phyloP scores from a whole-genome alignment of 2,888 invertebrate species.

The Stenodema calcarata region DNA sequence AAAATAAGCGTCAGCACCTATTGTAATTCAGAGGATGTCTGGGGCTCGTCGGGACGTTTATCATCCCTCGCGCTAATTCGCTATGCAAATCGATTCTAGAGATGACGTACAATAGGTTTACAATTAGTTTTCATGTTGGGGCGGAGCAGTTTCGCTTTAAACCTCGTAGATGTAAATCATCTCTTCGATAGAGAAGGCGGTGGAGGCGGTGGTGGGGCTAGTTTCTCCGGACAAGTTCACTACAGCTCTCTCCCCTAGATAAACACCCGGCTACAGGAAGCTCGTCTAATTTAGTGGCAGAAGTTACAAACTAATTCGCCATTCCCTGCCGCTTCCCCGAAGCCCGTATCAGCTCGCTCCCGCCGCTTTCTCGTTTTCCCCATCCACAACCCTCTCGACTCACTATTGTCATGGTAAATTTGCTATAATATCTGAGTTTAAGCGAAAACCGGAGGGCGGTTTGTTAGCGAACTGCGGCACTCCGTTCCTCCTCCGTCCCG shows the following conservation, averaged over 20 bases:
- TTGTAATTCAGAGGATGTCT: too few relatives aligned
- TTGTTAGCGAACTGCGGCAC: neutral
- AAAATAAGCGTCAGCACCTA: too few relatives aligned
- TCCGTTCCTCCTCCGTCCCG: neutral
- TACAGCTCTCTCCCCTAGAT: conserved; percentile 24
- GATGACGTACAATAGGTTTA: neutral
- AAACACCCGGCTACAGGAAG: conserved; percentile 41
- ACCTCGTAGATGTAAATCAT: conserved; percentile 44
- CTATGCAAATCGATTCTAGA: neutral
- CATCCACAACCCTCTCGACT: neutral
- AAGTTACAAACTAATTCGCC: conserved; percentile 50
- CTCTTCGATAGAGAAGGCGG: neutral
- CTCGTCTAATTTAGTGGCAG: conserved; percentile 48
- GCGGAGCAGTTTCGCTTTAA: neutral
- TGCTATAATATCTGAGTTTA: conserved; percentile 49
- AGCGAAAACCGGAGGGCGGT: conserved; percentile 18
- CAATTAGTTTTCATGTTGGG: conserved; percentile 33
- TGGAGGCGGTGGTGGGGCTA: neutral
- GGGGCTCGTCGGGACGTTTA: too few relatives aligned
- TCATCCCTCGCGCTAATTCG: too few relatives aligned
- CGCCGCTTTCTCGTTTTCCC: neutral
- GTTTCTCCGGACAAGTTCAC: conserved; percentile 37
- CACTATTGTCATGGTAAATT: conserved; percentile 54
- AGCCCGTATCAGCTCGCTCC: neutral
- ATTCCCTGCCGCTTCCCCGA: conserved; percentile 3